Conservation (phyloP, 2,797 vertebrate genomes). For the Darevskia mixta region DNA sequence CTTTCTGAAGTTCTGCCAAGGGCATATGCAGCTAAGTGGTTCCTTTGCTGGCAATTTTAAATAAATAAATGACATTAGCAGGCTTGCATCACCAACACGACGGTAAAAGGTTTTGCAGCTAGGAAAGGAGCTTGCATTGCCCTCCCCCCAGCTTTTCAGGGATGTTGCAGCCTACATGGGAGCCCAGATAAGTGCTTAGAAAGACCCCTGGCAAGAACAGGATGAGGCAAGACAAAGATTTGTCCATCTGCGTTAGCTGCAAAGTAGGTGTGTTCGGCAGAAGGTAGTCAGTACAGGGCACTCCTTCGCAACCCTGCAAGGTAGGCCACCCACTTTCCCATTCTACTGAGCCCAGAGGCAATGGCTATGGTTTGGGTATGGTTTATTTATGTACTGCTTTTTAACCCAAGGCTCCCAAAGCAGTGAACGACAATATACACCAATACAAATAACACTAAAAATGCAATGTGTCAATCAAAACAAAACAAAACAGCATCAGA, state of each 20-base stretch:
- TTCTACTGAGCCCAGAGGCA: too few relatives aligned
- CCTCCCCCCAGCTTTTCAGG: not conserved
- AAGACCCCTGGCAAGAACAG: not conserved
- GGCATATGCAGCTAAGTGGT: not conserved
- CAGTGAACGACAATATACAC: too few relatives aligned
- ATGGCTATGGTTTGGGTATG: too few relatives aligned
- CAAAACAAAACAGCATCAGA: too few relatives aligned
- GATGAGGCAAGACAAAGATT: not conserved
- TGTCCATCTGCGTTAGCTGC: not conserved
- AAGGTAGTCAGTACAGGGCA: not conserved
- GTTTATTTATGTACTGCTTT: too few relatives aligned
- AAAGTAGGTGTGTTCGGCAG: too few relatives aligned
- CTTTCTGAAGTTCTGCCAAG: not conserved
- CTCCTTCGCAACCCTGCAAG: not conserved
- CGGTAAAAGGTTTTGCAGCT: not conserved
- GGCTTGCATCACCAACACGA: not conserved
- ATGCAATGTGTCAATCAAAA: too few relatives aligned
- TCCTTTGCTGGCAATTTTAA: not conserved
- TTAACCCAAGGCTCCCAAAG: too few relatives aligned
- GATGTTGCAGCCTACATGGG: not conserved
- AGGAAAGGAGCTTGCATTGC: not conserved
- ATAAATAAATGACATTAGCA: slow-evolving; percentile 3
- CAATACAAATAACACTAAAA: too few relatives aligned
- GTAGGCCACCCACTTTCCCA: too few relatives aligned
- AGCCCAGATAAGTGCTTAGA: not conserved